A percentile compares a stretch with the other conserved stretches of the same genome.
Conservation (phyloP, 2,888 invertebrate genomes). For the Erynnis tages region DNA sequence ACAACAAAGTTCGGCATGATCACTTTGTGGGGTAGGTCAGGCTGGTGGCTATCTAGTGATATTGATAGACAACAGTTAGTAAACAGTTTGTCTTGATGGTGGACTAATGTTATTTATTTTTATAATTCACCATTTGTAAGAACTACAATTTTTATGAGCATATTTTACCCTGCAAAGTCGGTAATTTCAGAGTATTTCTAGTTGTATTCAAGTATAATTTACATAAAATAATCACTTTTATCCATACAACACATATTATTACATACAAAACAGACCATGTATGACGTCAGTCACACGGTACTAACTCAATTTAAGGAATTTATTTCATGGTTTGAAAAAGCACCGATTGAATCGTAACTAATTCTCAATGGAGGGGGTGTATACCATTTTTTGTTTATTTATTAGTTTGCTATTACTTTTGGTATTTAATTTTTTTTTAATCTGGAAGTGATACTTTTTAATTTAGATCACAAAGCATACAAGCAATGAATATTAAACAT, state of each 20-base stretch:
- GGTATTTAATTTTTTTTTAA: slow-evolving; percentile 9
- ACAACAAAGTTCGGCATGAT: too few relatives aligned
- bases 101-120: too few relatives aligned
- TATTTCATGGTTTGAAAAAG: slow-evolving; percentile 18
- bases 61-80: too few relatives aligned
- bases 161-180: not conserved
- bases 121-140: too few relatives aligned
- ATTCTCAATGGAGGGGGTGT: slow-evolving; percentile 9
- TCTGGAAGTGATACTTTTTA: slow-evolving; percentile 10
- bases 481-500: too few relatives aligned
- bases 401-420: slow-evolving; percentile 4
- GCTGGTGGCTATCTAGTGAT: too few relatives aligned
- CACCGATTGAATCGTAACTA: slow-evolving; percentile 24
- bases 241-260: not conserved
- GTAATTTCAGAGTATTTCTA: too few relatives aligned
- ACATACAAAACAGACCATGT: slow-evolving; percentile 6
- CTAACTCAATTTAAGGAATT: slow-evolving; percentile 12
- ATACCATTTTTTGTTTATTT: slow-evolving; percentile 12
- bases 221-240: not conserved
- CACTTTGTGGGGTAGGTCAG: too few relatives aligned
- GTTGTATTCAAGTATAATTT: not conserved
- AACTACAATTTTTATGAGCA: slow-evolving; percentile 4
- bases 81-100: too few relatives aligned
- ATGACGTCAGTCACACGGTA: slow-evolving; percentile 4
- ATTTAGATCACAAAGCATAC: too few relatives aligned